phyloP scores from a whole-genome alignment of 1,140 invertebrate genomes.

The Zaprionus vittiger region DNA sequence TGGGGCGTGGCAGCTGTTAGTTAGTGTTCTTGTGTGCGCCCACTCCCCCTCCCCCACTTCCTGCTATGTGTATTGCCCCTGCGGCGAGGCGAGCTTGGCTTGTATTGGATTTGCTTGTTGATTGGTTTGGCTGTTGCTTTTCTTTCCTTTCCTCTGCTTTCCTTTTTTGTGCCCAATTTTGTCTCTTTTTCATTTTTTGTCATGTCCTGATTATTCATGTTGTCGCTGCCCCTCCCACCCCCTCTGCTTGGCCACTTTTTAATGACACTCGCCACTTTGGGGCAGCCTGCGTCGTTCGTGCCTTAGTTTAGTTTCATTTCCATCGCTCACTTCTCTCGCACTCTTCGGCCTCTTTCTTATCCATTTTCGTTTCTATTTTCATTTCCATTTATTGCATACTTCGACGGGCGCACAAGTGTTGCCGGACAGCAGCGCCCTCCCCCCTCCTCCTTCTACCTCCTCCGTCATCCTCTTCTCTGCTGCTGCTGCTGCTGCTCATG shows the following conservation, averaged over 20 bases:
- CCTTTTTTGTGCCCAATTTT: slow-evolving; percentile 49
- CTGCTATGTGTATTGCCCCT: not conserved
- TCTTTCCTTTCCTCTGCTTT: slow-evolving; percentile 35
- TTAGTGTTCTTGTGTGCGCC: slow-evolving; percentile 44
- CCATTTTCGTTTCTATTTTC: slow-evolving; percentile 29
- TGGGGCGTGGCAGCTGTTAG: slow-evolving; percentile 50
- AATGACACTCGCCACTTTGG: slow-evolving; percentile 36
- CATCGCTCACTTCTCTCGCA: not conserved
- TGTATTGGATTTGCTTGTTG: slow-evolving; percentile 79
- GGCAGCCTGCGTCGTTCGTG: slow-evolving; percentile 55
- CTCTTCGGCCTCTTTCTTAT: not conserved
- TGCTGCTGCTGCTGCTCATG: too few relatives aligned
- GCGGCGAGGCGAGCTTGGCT: slow-evolving; percentile 36
- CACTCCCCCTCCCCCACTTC: not conserved
- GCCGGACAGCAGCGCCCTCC: slow-evolving; percentile 21
- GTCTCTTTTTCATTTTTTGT: not conserved
- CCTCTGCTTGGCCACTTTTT: slow-evolving; percentile 23
- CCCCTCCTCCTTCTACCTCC: slow-evolving; percentile 28
- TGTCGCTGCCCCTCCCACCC: not conserved
- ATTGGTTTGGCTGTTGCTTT: slow-evolving; percentile 65
- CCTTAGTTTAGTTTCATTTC: slow-evolving; percentile 38
- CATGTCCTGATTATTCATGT: slow-evolving; percentile 46
- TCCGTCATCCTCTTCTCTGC: too few relatives aligned
- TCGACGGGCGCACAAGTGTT: slow-evolving; percentile 71
- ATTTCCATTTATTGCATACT: slow-evolving; percentile 73